Evolutionary conservation across 2,113 vertebrate species (phyloP).

Genomic region (Antigone vipio): DNA sequence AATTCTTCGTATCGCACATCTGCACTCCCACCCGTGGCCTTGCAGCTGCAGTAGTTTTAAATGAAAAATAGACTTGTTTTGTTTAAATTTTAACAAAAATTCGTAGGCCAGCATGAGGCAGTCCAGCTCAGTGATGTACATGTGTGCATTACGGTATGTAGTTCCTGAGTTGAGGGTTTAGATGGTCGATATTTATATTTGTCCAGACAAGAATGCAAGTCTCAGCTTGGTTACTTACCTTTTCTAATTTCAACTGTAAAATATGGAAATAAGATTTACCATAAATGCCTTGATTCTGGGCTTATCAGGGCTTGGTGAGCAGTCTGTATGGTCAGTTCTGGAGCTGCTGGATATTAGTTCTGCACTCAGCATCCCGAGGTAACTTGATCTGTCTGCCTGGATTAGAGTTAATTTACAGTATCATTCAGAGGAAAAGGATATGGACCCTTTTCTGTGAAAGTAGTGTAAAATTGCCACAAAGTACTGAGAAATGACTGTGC

Average conservation of each 20-base stretch:
- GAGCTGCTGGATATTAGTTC: neutral
- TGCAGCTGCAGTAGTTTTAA: slow-evolving; percentile 22
- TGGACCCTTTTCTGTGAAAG: slow-evolving; percentile 14
- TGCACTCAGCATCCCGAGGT: neutral
- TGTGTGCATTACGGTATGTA: rapidly evolving
- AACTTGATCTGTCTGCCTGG: neutral
- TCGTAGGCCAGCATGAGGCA: neutral
- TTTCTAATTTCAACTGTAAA: neutral
- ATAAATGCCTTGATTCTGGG: neutral
- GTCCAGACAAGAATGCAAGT: neutral
- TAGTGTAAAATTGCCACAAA: slow-evolving; percentile 46
- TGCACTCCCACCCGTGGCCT: neutral
- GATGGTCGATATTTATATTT: neutral
- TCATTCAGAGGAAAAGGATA: neutral
- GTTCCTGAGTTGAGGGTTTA: neutral
- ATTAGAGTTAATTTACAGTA: slow-evolving; percentile 9
- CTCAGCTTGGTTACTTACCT: neutral
- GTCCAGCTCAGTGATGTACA: neutral
- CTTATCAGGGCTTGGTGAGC: neutral
- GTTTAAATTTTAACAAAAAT: neutral
- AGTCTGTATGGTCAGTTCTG: neutral
- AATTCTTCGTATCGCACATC: neutral
- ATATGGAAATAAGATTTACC: neutral
- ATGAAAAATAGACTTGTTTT: neutral
- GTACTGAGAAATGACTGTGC: slow-evolving; percentile 27